These are phyloP conservation scores for Oncorhynchus nerka DNA, from an alignment of 2,113 vertebrate genomes.

Conservation along the genomic window DNA sequence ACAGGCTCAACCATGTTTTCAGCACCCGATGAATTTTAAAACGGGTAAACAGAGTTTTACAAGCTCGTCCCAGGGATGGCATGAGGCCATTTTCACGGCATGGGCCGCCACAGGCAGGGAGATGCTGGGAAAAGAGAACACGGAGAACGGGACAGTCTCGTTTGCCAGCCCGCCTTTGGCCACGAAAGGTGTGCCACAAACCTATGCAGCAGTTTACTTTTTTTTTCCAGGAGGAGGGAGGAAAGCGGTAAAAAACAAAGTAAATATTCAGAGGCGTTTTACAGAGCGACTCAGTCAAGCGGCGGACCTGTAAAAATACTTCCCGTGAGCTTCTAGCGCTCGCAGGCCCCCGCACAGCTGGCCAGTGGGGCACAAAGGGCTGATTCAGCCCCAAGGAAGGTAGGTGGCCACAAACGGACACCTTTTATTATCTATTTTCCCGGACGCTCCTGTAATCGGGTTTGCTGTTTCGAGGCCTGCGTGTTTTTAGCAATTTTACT, in stretches of 20 bases:
- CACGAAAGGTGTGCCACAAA: constrained; percentile 32
- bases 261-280: constrained; percentile 64
- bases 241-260: constrained; percentile 56
- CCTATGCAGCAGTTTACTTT: constrained; percentile 8
- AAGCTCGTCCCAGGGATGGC: constrained; percentile 8
- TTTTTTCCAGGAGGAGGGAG: constrained; percentile 29
- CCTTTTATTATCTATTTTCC: constrained; percentile 62
- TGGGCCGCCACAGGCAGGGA: constrained; percentile 13
- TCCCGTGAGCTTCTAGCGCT: constrained; percentile 34
- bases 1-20: constrained; percentile 1
- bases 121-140: constrained; percentile 4
- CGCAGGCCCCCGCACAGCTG: constrained; percentile 55
- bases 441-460: constrained; percentile 37
- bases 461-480: constrained; percentile 28
- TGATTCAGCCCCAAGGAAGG: constrained; percentile 62
- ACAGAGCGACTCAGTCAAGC: constrained; percentile 52
- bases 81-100: constrained; percentile 5
- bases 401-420: constrained; percentile 62
- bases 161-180: constrained; percentile 22
- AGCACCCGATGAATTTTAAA: not conserved
- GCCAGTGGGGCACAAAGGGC: constrained; percentile 69
- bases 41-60: constrained; percentile 5
- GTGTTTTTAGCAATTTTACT: constrained; percentile 18
- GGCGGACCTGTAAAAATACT: constrained; percentile 62
- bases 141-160: not conserved